Conservation (phyloP, 2,113 vertebrate species). For the Machaerirhynchus nigripectus region DNA sequence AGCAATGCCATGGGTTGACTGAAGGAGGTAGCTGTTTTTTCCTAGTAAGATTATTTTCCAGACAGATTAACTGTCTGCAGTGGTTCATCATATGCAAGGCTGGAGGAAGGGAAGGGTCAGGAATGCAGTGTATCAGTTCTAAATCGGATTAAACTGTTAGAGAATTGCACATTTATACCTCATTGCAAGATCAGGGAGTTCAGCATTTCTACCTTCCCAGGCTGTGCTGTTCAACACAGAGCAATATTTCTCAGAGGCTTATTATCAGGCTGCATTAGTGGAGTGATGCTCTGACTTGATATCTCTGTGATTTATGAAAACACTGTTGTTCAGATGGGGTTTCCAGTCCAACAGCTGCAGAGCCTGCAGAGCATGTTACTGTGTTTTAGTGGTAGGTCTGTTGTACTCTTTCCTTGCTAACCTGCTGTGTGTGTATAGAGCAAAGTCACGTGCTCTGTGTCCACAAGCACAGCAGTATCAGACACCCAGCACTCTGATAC, state of each 20-base stretch:
- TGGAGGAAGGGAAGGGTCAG: background rate
- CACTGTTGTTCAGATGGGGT: background rate
- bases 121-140: background rate
- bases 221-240: background rate
- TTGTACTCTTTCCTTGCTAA: background rate
- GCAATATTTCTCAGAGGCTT: background rate
- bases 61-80: background rate
- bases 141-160: background rate
- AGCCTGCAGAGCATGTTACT: background rate
- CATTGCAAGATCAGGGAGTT: background rate
- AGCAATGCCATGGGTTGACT: background rate
- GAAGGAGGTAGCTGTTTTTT: background rate
- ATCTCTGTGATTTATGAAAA: background rate
- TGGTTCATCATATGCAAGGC: background rate
- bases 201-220: background rate
- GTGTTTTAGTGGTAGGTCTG: background rate
- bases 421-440: background rate
- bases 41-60: background rate
- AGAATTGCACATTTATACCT: background rate
- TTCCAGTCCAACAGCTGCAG: background rate
- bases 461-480: background rate
- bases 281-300: background rate
- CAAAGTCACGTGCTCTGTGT: background rate
- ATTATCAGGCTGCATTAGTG: background rate
- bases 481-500: background rate